Conservation (phyloP, 2,797 vertebrate species). For the Uromys caudimaculatus region DNA sequence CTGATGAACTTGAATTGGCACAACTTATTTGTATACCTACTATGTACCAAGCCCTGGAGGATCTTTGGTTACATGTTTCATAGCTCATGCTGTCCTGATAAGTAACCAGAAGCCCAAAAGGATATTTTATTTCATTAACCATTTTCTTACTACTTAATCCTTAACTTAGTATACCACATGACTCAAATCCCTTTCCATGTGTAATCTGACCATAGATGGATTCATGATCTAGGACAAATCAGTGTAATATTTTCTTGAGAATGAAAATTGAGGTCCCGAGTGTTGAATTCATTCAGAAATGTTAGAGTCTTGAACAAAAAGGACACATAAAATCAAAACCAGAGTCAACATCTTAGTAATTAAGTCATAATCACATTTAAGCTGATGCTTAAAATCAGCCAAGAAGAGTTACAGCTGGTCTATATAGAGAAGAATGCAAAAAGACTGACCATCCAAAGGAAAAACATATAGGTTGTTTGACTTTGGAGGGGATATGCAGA, state of each 20-base stretch:
- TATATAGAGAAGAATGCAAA: neutral
- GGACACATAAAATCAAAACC: slow-evolving; percentile 40
- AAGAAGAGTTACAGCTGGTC: neutral
- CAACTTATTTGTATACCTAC: slow-evolving; percentile 11
- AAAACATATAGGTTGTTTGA: neutral
- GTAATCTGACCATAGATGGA: neutral
- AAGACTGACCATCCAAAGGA: neutral
- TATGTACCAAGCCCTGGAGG: slow-evolving; percentile 21
- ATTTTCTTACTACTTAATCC: slow-evolving; percentile 26
- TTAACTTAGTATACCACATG: slow-evolving; percentile 49
- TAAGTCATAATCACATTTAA: slow-evolving; percentile 42
- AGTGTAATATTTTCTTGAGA: slow-evolving; percentile 43
- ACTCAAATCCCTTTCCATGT: neutral
- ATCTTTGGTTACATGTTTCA: slow-evolving; percentile 10
- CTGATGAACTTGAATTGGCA: neutral
- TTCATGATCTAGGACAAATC: neutral
- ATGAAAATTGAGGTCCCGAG: slow-evolving; percentile 29
- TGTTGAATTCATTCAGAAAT: slow-evolving; percentile 35
- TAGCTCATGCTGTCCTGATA: slow-evolving; percentile 14
- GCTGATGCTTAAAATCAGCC: neutral
- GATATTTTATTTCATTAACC: slow-evolving; percentile 26
- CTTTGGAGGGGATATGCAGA: neutral
- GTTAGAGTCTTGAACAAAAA: slow-evolving; percentile 41
- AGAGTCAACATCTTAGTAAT: slow-evolving; percentile 7
- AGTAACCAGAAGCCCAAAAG: slow-evolving; percentile 39